Conservation (phyloP, 2,797 vertebrate genomes). For the Salmo trutta region DNA sequence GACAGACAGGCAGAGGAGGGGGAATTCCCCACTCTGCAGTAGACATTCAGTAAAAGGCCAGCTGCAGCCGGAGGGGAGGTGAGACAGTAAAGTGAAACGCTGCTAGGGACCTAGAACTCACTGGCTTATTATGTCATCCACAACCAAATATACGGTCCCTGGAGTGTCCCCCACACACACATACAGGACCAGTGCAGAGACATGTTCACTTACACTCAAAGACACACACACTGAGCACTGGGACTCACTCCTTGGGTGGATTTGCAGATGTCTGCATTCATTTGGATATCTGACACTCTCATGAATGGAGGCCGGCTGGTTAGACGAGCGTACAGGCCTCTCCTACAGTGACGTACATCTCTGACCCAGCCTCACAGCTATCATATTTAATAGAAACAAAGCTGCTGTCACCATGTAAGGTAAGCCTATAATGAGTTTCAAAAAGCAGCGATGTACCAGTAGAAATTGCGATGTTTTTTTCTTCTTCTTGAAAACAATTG, state of each 20-base stretch:
- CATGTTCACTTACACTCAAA: not conserved
- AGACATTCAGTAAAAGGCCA: constrained; percentile 74
- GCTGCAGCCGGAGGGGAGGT: constrained; percentile 54
- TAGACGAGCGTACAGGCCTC: not conserved
- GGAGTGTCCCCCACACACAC: not conserved
- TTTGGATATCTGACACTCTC: constrained; percentile 11
- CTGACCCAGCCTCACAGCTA: not conserved
- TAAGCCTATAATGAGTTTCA: not conserved
- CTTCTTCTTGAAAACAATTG: too few relatives aligned
- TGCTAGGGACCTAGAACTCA: not conserved
- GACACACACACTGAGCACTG: not conserved
- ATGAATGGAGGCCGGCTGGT: constrained; percentile 1
- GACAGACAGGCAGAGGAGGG: constrained; percentile 68
- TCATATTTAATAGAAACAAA: not conserved
- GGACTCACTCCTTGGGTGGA: not conserved
- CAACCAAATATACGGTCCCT: not conserved
- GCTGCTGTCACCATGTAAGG: not conserved
- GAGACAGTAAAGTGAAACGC: constrained; percentile 8
- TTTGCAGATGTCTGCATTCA: constrained; percentile 15
- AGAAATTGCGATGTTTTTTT: too few relatives aligned
- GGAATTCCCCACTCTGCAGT: constrained; percentile 72
- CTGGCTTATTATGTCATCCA: constrained; percentile 7
- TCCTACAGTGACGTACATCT: not conserved
- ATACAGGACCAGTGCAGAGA: not conserved
- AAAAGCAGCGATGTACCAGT: too few relatives aligned